These are phyloP conservation scores for Darevskia nairensis DNA, from an alignment of 2,797 vertebrate species.

Conservation along the genomic window DNA sequence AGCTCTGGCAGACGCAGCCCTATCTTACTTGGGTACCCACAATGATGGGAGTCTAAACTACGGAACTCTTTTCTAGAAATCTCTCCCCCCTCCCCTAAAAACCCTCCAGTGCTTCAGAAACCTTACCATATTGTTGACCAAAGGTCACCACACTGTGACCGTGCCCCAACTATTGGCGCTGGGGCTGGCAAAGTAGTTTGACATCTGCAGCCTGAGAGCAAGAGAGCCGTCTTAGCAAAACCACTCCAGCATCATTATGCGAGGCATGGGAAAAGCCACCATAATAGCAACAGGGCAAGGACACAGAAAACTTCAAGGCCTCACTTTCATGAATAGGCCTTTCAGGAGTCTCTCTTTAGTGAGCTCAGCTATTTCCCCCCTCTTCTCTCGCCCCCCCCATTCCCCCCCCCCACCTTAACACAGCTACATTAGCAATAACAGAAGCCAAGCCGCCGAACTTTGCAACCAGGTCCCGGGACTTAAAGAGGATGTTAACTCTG, in stretches of 20 bases:
- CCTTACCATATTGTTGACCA: background rate
- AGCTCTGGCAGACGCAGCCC: background rate
- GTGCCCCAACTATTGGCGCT: slow-evolving; percentile 22
- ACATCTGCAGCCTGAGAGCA: background rate
- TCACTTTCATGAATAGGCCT: background rate
- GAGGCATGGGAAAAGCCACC: background rate
- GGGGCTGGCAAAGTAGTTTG: slow-evolving; percentile 32
- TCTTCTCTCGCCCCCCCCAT: no score
- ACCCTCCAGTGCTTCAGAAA: background rate
- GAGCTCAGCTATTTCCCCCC: background rate
- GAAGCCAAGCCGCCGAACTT: background rate
- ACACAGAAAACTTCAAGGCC: background rate
- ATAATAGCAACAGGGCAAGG: background rate
- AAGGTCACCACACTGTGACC: slow-evolving; percentile 7
- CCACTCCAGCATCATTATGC: background rate
- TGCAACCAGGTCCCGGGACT: background rate
- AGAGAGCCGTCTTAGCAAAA: background rate
- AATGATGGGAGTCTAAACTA: background rate
- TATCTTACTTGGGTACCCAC: background rate
- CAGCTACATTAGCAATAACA: accelerated
- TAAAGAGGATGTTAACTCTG: accelerated
- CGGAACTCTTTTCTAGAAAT: background rate
- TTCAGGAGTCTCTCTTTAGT: background rate
- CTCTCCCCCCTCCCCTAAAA: no score
- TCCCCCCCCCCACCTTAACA: background rate